Evolutionary conservation across 2,113 vertebrate species (phyloP).

Genomic region (Pogona vitticeps): DNA sequence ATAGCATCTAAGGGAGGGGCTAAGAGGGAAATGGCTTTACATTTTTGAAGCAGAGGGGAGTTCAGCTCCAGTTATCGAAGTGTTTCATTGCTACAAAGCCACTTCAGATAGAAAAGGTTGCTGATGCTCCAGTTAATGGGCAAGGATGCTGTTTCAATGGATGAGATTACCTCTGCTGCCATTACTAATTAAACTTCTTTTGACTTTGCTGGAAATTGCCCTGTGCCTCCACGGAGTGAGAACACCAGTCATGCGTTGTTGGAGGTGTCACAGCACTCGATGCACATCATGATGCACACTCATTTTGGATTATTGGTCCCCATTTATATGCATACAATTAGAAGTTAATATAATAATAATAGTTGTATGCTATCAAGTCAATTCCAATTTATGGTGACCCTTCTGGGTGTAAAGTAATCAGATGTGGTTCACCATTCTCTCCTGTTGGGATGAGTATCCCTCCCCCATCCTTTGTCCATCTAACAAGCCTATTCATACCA

Average conservation of each 20-base stretch:
- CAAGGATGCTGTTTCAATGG: neutral
- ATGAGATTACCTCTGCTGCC: constrained; percentile 3
- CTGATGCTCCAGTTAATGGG: constrained; percentile 14
- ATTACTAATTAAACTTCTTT: constrained; percentile 4
- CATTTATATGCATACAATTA: neutral
- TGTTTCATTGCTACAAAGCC: neutral
- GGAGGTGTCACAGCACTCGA: neutral
- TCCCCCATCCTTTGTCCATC: too few relatives aligned
- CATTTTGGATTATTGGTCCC: neutral
- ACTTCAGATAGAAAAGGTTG: constrained; percentile 15
- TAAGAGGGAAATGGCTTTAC: neutral
- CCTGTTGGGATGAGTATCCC: too few relatives aligned
- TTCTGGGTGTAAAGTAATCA: too few relatives aligned
- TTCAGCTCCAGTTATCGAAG: constrained; percentile 4
- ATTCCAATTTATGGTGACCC: too few relatives aligned
- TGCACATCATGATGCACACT: neutral
- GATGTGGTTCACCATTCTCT: too few relatives aligned
- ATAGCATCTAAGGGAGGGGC: neutral
- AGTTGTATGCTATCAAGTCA: too few relatives aligned
- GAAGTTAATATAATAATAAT: too few relatives aligned
- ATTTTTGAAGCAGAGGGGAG: constrained; percentile 4
- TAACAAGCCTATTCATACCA: too few relatives aligned
- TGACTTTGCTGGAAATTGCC: constrained; percentile 10
- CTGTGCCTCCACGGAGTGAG: neutral
- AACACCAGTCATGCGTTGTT: neutral